Conservation (phyloP, 2,888 invertebrate genomes). For the Brachylomia viminalis region DNA sequence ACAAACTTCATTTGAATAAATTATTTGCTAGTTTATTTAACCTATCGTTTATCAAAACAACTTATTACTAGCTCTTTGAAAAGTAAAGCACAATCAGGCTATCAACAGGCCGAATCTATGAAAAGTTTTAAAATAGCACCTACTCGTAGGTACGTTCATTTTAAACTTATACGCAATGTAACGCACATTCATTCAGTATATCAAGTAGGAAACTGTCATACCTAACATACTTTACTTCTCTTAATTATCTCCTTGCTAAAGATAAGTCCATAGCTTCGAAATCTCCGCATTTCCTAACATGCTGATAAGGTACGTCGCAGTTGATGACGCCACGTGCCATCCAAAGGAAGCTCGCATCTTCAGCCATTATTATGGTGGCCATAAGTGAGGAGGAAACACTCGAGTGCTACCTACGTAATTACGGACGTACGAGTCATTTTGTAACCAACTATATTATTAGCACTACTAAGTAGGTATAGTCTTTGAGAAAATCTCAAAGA, state of each 20-base stretch:
- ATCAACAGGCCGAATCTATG: neutral
- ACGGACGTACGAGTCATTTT: slow-evolving; percentile 22
- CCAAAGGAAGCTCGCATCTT: slow-evolving; percentile 20
- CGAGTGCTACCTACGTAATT: slow-evolving; percentile 29
- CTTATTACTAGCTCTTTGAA: neutral
- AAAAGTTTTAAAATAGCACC: neutral
- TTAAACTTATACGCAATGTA: too few relatives aligned
- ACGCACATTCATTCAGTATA: neutral
- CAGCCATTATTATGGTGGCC: slow-evolving; percentile 24
- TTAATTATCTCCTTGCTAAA: slow-evolving; percentile 44
- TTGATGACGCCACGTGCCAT: slow-evolving; percentile 45
- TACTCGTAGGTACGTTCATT: too few relatives aligned
- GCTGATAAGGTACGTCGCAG: slow-evolving; percentile 24
- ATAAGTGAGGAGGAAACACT: slow-evolving; percentile 39
- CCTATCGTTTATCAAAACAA: slow-evolving; percentile 1
- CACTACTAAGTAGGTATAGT: slow-evolving; percentile 1
- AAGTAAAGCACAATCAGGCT: neutral
- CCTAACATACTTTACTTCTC: slow-evolving; percentile 54
- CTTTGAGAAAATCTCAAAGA: slow-evolving; percentile 24
- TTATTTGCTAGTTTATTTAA: slow-evolving; percentile 27
- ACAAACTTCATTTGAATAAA: slow-evolving; percentile 8
- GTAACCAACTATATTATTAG: slow-evolving; percentile 35
- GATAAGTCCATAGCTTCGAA: slow-evolving; percentile 56
- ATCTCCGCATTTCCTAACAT: slow-evolving; percentile 41
- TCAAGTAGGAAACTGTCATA: slow-evolving; percentile 25